These are phyloP conservation scores for Diaphora mendica DNA, from an alignment of 2,888 invertebrate genomes.

Conservation along the genomic window DNA sequence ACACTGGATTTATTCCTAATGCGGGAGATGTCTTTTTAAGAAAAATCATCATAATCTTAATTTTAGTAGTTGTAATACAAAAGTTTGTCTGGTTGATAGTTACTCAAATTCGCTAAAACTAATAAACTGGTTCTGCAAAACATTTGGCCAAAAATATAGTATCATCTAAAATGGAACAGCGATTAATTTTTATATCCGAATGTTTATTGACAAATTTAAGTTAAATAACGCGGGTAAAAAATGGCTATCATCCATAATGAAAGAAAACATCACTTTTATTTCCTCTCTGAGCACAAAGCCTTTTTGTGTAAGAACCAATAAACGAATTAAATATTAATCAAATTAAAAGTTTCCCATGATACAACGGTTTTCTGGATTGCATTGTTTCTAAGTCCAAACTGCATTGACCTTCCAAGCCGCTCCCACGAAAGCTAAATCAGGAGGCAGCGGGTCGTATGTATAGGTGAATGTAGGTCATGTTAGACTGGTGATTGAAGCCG, in stretches of 20 bases:
- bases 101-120: not conserved
- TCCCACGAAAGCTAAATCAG: conserved; percentile 18
- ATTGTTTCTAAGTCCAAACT: conserved; percentile 54
- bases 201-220: not conserved
- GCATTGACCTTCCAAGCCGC: conserved; percentile 41
- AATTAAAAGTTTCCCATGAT: conserved; percentile 67
- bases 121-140: not conserved
- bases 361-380: conserved; percentile 68
- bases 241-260: not conserved
- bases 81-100: no score
- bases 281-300: conserved; percentile 16
- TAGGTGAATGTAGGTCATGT: conserved; percentile 40
- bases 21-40: no score
- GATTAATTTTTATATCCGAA: no score
- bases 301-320: conserved; percentile 48
- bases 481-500: conserved; percentile 60
- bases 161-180: not conserved
- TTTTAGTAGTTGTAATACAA: not conserved
- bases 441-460: conserved; percentile 7
- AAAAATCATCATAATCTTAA: not conserved
- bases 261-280: not conserved
- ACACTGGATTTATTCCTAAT: no score
- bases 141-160: not conserved
- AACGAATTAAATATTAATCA: conserved; percentile 74
- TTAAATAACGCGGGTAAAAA: not conserved